Conservation (phyloP, 2,888 invertebrate species). For the Amphipyra berbera region DNA sequence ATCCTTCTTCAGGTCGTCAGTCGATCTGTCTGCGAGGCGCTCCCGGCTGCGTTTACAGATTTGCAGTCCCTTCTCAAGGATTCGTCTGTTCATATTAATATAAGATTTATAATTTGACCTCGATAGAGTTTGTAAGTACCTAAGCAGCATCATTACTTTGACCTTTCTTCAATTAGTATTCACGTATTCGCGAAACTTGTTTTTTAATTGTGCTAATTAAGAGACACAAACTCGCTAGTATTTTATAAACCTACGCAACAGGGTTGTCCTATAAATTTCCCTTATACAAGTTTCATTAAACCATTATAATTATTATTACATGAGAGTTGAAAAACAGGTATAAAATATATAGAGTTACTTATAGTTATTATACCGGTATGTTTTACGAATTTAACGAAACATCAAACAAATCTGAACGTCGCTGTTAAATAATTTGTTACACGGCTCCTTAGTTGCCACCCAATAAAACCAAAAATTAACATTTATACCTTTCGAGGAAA, state of each 20-base stretch:
- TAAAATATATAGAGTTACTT: constrained; percentile 6
- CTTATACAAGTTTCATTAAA: constrained; percentile 11
- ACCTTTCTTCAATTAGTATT: constrained; percentile 11
- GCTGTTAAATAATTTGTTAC: constrained; percentile 22
- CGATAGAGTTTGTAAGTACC: too few relatives aligned
- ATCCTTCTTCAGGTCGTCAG: too few relatives aligned
- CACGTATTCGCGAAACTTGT: constrained; percentile 25
- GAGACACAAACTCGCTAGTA: constrained; percentile 9
- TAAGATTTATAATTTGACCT: too few relatives aligned
- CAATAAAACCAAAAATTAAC: constrained; percentile 24
- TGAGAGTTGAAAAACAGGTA: constrained; percentile 45
- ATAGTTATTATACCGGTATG: not conserved
- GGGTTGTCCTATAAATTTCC: constrained; percentile 25
- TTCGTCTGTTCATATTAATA: too few relatives aligned
- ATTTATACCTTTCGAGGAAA: constrained; percentile 27
- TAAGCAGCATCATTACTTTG: constrained; percentile 12
- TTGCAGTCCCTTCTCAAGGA: too few relatives aligned
- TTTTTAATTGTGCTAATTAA: constrained; percentile 40
- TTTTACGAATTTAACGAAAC: constrained; percentile 26
- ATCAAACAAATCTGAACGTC: constrained; percentile 24
- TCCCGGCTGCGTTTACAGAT: too few relatives aligned
- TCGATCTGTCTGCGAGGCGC: too few relatives aligned
- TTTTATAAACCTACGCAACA: not conserved
- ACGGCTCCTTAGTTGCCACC: constrained; percentile 21
- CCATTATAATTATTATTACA: constrained; percentile 28